phyloP scores from a whole-genome alignment of 2,113 vertebrate genomes.

The Rhinopomastus cyanomelas region DNA sequence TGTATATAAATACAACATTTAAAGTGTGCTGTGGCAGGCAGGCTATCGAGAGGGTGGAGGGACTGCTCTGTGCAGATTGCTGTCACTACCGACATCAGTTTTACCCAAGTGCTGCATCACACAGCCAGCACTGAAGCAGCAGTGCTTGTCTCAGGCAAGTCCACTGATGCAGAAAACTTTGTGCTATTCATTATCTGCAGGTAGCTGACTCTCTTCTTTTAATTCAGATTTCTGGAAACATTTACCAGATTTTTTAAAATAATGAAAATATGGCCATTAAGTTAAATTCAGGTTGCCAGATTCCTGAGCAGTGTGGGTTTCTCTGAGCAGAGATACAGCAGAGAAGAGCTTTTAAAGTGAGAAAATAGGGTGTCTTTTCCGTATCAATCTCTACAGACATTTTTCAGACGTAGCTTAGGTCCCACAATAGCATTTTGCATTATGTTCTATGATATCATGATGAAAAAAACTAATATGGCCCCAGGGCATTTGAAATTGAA shows the following conservation, averaged over 20 bases:
- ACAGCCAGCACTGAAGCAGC: neutral
- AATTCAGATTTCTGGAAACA: neutral
- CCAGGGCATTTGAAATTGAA: neutral
- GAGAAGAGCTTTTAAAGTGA: neutral
- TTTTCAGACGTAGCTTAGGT: neutral
- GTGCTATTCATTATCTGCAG: neutral
- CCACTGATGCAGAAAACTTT: neutral
- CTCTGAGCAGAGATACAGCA: neutral
- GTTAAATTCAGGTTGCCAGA: neutral
- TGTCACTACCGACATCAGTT: neutral
- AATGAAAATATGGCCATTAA: neutral
- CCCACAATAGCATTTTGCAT: neutral
- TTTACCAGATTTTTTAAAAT: neutral
- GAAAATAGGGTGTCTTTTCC: neutral
- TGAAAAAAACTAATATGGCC: neutral
- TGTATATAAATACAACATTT: neutral
- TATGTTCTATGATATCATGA: neutral
- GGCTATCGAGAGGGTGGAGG: neutral
- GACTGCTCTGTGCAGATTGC: neutral
- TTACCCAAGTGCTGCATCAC: neutral
- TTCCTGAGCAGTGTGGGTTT: fast-evolving
- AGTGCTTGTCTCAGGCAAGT: neutral
- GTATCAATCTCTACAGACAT: neutral
- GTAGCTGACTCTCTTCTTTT: neutral
- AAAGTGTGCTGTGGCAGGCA: neutral